A percentile compares a stretch with the other conserved stretches of the same genome.
Evolutionary conservation across 2,797 vertebrate species (phyloP).

Genomic region (Gymnoscopelus microlampas): DNA sequence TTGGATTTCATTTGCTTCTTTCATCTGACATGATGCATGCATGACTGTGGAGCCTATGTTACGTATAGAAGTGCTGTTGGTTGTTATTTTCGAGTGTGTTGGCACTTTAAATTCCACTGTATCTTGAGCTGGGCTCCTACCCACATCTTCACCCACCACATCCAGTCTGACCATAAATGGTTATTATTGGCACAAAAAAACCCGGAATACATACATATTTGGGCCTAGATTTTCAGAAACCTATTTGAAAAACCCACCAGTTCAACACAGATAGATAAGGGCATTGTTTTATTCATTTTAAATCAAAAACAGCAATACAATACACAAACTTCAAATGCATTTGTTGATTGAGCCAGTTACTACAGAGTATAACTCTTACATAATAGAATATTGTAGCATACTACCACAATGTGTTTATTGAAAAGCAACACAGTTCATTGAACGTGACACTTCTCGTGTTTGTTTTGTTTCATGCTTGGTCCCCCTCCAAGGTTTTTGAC

Average conservation of each 20-base stretch:
- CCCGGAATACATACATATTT: constrained; percentile 5
- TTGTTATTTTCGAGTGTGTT: background rate
- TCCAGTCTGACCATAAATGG: constrained; percentile 31
- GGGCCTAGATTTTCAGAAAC: too few relatives aligned
- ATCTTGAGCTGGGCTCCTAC: constrained; percentile 19
- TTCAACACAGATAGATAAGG: background rate
- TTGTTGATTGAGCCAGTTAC: constrained; percentile 81
- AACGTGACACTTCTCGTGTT: constrained; percentile 83
- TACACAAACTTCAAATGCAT: constrained; percentile 51
- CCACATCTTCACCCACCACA: constrained; percentile 24
- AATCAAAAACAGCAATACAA: constrained; percentile 12
- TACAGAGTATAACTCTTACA: constrained; percentile 82
- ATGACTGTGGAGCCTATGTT: background rate
- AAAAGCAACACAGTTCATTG: constrained; percentile 78
- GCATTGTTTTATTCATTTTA: constrained; percentile 38
- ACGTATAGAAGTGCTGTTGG: background rate
- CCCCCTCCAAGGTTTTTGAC: constrained; percentile 62
- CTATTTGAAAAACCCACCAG: too few relatives aligned
- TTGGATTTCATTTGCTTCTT: constrained; percentile 9
- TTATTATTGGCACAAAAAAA: constrained; percentile 12
- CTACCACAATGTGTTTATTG: constrained; percentile 75
- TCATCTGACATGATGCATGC: constrained; percentile 2
- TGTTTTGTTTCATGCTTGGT: constrained; percentile 74
- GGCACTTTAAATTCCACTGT: too few relatives aligned
- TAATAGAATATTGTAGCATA: constrained; percentile 76